Evolutionary conservation across 2,888 invertebrate species (phyloP), one percentile per base, ranked within the genome.

Genomic region (Linyphia triangularis): DNA sequence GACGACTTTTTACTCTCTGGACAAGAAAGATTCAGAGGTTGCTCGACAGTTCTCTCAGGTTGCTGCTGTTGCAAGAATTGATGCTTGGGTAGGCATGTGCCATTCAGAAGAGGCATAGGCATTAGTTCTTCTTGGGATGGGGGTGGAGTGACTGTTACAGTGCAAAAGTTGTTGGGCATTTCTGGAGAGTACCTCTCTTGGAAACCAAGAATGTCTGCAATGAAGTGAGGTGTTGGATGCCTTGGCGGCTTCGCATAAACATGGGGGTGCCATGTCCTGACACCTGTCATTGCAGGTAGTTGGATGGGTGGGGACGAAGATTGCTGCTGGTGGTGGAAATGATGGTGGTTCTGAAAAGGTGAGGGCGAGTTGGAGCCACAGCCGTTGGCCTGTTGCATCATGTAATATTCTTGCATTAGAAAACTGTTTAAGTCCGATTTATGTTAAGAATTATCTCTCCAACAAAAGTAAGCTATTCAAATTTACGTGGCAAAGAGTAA

Each of bases 191-290:
- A 22, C 22, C 72, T 33, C 65, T 88, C 70, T 79, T 89, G 79
- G 93, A 95, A 93, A 28, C 97, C 97, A 91, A 98, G 94, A 91
- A 98, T 98, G 92, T 97, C 96, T 90, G 96, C 96, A 92, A 98
- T 98, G 57, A 95, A 95, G 93, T 97, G 97, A 2, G 97, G 96
- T 0, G 98, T 97, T 0, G 97, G 97, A 82, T 95, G 95, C 91
- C 95, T 95, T 10, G 96, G 96, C 7, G 96, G 95, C 91, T 95
- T 95, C 1, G 95, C 96, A 92, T 97, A 97, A 24, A 97, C 96
- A 93, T 97, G 97, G 40, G 97, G 96, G 93, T 97, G 97, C 97
- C 97, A 97, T 9, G 86, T 89, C 28, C 86, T 63, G 26, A 61
- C 59, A 1, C 69, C 24, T 16, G 72, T 77, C 22, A 78, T 30